phyloP scores from a whole-genome alignment of 2,113 vertebrate species.

The Potamarius usumacintae region DNA sequence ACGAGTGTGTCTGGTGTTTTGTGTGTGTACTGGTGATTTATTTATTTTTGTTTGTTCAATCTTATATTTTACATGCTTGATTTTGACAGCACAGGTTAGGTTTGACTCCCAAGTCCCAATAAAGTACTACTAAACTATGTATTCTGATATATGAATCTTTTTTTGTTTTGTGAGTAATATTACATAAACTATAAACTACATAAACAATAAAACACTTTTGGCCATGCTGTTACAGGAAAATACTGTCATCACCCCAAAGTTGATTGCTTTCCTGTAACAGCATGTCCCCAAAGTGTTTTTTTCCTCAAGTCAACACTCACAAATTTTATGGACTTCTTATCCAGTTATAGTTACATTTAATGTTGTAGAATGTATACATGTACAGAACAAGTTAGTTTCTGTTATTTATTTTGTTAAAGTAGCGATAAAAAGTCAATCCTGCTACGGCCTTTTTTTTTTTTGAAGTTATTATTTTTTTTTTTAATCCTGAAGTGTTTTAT shows the following conservation, averaged over 20 bases:
- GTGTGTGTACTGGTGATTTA: constrained; percentile 19
- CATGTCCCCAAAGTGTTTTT: background rate
- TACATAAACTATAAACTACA: background rate
- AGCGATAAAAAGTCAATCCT: background rate
- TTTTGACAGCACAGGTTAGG: background rate
- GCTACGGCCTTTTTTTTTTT: background rate
- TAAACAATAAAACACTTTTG: background rate
- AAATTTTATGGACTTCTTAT: background rate
- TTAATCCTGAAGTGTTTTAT: background rate
- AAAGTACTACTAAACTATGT: background rate
- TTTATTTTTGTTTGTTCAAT: constrained; percentile 16
- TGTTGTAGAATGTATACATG: background rate
- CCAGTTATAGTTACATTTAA: background rate
- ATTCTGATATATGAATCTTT: background rate
- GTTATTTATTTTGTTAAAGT: background rate
- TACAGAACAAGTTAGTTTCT: background rate
- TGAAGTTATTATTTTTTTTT: background rate
- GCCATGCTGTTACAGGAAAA: background rate
- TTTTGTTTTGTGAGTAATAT: background rate
- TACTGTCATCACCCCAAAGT: background rate
- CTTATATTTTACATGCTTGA: background rate
- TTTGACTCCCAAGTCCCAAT: background rate
- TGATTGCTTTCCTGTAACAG: background rate
- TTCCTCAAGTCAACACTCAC: background rate
- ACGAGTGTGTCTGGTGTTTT: background rate